Evolutionary conservation across 2,113 vertebrate species (phyloP).

Genomic region (Irena cyanogastra): DNA sequence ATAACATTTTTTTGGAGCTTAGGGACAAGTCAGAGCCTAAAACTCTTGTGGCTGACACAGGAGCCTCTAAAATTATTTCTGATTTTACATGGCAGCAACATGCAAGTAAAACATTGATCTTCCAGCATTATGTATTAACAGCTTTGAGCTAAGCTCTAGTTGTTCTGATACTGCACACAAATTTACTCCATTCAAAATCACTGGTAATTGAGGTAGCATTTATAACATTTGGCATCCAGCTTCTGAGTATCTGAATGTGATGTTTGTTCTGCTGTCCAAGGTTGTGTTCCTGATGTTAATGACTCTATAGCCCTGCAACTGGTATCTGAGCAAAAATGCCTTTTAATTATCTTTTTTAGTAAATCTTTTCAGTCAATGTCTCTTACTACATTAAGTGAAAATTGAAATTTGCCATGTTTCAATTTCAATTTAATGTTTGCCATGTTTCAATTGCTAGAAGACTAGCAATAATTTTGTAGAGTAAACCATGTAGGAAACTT

Average conservation of each 20-base stretch:
- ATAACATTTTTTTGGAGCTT: background rate
- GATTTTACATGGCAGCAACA: background rate
- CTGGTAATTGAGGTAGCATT: background rate
- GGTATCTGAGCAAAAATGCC: background rate
- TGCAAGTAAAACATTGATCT: background rate
- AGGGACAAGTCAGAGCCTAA: background rate
- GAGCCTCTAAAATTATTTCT: background rate
- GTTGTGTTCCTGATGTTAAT: background rate
- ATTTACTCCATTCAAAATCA: conserved; percentile 3
- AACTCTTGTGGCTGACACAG: background rate
- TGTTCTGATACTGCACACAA: background rate
- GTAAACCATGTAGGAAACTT: background rate
- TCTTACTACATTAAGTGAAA: background rate
- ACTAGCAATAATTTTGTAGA: background rate
- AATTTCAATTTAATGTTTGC: background rate
- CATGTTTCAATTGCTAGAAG: background rate
- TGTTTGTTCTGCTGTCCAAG: background rate
- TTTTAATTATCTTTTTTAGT: background rate
- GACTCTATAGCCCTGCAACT: background rate
- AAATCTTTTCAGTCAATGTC: background rate
- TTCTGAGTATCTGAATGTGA: accelerated
- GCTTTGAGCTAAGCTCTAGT: conserved; percentile 7
- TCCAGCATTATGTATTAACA: conserved; percentile 6
- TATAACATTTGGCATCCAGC: background rate
- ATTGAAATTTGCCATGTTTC: background rate